Evolutionary conservation across 2,797 vertebrate genomes (phyloP).

Genomic region (Triplophysa yarkandensis): DNA sequence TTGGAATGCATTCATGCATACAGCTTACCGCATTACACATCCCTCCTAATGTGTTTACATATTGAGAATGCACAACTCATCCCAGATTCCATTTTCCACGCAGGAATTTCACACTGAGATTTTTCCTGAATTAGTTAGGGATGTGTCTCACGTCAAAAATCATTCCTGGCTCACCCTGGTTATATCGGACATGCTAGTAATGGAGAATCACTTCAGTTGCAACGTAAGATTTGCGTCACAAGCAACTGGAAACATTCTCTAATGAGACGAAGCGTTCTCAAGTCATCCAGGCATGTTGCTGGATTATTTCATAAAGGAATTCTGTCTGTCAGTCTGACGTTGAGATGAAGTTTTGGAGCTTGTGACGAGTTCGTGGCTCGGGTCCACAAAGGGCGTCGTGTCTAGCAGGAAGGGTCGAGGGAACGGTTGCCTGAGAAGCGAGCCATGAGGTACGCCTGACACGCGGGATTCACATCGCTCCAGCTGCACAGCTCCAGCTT

Average conservation of each 20-base stretch:
- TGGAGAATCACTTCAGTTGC: background rate
- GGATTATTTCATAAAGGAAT: background rate
- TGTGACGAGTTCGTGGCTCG: conserved; percentile 25
- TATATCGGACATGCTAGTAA: background rate
- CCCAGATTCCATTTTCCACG: conserved; percentile 18
- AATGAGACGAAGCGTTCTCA: background rate
- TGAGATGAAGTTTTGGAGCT: conserved; percentile 2
- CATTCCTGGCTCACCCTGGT: conserved; percentile 7
- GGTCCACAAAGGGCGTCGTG: conserved; percentile 15
- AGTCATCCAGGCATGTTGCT: conserved; percentile 12
- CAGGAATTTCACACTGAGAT: conserved; percentile 19
- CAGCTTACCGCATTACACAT: conserved; percentile 26
- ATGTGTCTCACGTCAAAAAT: conserved; percentile 17
- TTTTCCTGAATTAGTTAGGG: conserved; percentile 34
- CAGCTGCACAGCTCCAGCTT: conserved; percentile 39
- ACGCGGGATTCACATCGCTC: background rate
- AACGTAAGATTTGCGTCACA: background rate
- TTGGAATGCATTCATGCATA: background rate
- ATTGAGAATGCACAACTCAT: conserved; percentile 31
- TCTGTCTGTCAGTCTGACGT: background rate
- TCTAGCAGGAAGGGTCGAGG: conserved; percentile 32
- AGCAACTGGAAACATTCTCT: conserved; percentile 24
- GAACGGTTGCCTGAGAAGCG: conserved; percentile 31
- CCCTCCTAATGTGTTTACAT: conserved; percentile 28
- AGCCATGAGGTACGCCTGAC: conserved; percentile 38